These are phyloP conservation scores for Drosophila peninsularis DNA, from an alignment of 2,888 invertebrate species.

Conservation along the genomic window DNA sequence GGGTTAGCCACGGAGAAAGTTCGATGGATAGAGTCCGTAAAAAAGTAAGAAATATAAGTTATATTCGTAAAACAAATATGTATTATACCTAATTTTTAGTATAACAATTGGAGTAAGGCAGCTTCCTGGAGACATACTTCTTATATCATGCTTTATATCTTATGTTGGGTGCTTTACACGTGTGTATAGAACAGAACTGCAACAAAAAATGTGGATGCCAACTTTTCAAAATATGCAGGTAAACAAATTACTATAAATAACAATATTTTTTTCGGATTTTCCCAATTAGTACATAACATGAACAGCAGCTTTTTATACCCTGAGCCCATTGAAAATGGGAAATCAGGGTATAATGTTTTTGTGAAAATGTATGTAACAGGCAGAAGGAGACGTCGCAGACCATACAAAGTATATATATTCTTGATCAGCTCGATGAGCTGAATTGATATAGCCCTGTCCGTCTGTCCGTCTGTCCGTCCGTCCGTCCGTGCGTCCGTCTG, in stretches of 20 bases:
- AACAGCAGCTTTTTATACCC: too few relatives aligned
- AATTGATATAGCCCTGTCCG: too few relatives aligned
- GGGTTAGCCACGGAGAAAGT: slow-evolving; percentile 96
- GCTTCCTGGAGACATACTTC: slow-evolving; percentile 94
- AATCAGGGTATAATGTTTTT: too few relatives aligned
- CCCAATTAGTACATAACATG: too few relatives aligned
- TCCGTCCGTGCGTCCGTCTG: too few relatives aligned
- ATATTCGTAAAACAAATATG: background rate
- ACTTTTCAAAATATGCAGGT: slow-evolving; percentile 89
- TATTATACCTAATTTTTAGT: slow-evolving; percentile 77
- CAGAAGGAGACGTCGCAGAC: too few relatives aligned
- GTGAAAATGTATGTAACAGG: too few relatives aligned
- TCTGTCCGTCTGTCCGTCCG: too few relatives aligned
- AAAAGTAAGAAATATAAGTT: slow-evolving; percentile 79
- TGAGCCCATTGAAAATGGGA: too few relatives aligned
- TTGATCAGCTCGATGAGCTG: too few relatives aligned
- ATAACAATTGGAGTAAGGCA: slow-evolving; percentile 90
- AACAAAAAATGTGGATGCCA: slow-evolving; percentile 92
- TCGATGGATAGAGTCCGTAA: slow-evolving; percentile 90
- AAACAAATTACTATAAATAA: slow-evolving; percentile 44
- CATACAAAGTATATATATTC: too few relatives aligned
- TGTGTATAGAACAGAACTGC: slow-evolving; percentile 91
- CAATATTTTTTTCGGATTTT: too few relatives aligned
- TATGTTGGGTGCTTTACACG: slow-evolving; percentile 97
- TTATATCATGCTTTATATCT: slow-evolving; percentile 96